Conservation (phyloP, 2,797 vertebrate species). For the Rhinella marina region DNA sequence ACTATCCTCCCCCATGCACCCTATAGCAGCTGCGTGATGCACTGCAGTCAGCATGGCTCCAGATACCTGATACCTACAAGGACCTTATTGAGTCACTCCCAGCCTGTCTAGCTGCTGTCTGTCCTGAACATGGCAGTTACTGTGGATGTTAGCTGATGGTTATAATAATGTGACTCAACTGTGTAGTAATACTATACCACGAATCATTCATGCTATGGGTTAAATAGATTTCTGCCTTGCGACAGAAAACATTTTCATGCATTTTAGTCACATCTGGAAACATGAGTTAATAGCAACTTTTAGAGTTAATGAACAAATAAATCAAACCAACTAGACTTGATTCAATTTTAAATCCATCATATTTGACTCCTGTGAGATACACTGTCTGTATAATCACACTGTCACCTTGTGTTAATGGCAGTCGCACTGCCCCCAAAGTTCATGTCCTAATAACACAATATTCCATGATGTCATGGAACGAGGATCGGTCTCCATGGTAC, state of each 20-base stretch:
- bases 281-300: constrained; percentile 33
- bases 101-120: no score
- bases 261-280: constrained; percentile 17
- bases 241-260: constrained; percentile 5
- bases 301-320: constrained; percentile 59
- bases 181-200: not conserved
- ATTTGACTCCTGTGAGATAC: constrained; percentile 59
- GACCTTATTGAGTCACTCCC: no score
- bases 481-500: constrained; percentile 40
- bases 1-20: no score
- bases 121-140: no score
- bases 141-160: not conserved
- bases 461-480: constrained; percentile 57
- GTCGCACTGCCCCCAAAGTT: constrained; percentile 44
- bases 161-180: not conserved
- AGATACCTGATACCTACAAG: no score
- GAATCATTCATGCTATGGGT: not conserved
- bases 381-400: constrained; percentile 61
- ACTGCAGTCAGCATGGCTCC: no score
- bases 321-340: constrained; percentile 58
- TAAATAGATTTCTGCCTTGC: not conserved
- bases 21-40: no score
- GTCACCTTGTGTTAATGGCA: constrained; percentile 64
- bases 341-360: constrained; percentile 64
- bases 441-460: constrained; percentile 47